phyloP scores from a whole-genome alignment of 2,888 invertebrate genomes.

The Eristalinus sepulchralis region DNA sequence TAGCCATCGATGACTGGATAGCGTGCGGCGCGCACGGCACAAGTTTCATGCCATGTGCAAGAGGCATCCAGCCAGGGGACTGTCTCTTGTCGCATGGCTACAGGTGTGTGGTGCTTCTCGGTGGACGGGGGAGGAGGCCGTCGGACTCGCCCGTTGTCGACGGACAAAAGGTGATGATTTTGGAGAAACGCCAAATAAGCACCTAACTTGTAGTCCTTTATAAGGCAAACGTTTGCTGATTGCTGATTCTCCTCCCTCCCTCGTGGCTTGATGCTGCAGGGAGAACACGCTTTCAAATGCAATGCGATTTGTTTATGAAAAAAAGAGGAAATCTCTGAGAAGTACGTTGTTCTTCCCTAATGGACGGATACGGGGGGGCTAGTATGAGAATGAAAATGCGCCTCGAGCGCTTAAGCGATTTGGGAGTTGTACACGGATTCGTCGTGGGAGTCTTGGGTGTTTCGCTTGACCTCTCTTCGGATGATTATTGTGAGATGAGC shows the following conservation, averaged over 20 bases:
- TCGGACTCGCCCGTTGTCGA: conserved; percentile 11
- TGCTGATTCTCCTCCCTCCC: conserved; percentile 35
- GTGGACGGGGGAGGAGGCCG: not conserved
- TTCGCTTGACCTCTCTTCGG: not conserved
- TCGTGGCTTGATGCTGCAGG: conserved; percentile 29
- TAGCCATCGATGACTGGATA: conserved; percentile 56
- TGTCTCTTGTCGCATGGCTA: conserved; percentile 27
- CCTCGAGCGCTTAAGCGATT: not conserved
- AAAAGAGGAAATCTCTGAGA: not conserved
- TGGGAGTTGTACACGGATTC: not conserved
- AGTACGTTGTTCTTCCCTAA: not conserved
- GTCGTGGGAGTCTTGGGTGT: not conserved
- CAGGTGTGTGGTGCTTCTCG: conserved; percentile 46
- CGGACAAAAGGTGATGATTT: conserved; percentile 63
- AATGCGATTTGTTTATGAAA: conserved; percentile 34
- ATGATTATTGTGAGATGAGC: not conserved
- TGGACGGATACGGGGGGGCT: not conserved
- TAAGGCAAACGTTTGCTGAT: conserved; percentile 63
- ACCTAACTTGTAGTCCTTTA: conserved; percentile 62
- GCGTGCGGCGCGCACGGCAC: conserved; percentile 57
- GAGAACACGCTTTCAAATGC: conserved; percentile 48
- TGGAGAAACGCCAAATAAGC: conserved; percentile 66
- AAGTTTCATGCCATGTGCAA: conserved; percentile 16
- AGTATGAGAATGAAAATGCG: not conserved
- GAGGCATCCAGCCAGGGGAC: not conserved